Evolutionary conservation across 2,888 invertebrate genomes (phyloP).

Genomic region (Orthonevra nobilis): DNA sequence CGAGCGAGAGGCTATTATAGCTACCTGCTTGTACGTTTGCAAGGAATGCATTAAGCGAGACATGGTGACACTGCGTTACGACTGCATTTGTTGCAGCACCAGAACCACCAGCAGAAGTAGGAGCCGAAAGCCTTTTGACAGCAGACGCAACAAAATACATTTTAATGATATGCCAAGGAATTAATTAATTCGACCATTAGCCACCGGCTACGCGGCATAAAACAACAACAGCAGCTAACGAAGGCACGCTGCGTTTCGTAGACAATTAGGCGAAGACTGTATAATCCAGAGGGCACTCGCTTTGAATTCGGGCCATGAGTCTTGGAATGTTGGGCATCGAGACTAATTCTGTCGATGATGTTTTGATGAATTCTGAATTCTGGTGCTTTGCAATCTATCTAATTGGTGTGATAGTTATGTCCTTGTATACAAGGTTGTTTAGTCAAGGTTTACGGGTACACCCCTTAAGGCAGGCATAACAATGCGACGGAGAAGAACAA

Average conservation of each 20-base stretch:
- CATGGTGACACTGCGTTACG: slow-evolving; percentile 14
- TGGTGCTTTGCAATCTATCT: not conserved
- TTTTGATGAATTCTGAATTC: slow-evolving; percentile 7
- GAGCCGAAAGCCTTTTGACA: slow-evolving; percentile 39
- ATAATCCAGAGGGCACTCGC: slow-evolving; percentile 19
- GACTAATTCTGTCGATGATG: too few species aligned
- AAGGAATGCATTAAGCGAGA: slow-evolving; percentile 42
- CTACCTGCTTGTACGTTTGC: slow-evolving; percentile 27
- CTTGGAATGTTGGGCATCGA: not conserved
- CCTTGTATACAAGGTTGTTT: not conserved
- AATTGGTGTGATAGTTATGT: slow-evolving; percentile 22
- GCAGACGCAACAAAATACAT: slow-evolving; percentile 54
- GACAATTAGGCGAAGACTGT: slow-evolving; percentile 24
- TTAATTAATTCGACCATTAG: slow-evolving; percentile 58
- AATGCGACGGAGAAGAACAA: not conserved
- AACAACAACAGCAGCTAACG: not conserved
- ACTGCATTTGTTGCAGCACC: slow-evolving; percentile 11
- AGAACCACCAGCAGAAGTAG: too few species aligned
- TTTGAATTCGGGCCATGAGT: not conserved
- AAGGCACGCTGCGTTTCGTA: slow-evolving; percentile 9
- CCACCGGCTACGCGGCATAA: slow-evolving; percentile 23
- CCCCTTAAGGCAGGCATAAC: slow-evolving; percentile 2
- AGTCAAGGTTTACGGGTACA: slow-evolving; percentile 1
- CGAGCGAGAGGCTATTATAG: slow-evolving; percentile 5
- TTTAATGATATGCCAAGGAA: slow-evolving; percentile 62